Base-by-base conservation (phyloP, 2,113 vertebrate genomes). In the Corythoichthys haematopterus region DNA sequence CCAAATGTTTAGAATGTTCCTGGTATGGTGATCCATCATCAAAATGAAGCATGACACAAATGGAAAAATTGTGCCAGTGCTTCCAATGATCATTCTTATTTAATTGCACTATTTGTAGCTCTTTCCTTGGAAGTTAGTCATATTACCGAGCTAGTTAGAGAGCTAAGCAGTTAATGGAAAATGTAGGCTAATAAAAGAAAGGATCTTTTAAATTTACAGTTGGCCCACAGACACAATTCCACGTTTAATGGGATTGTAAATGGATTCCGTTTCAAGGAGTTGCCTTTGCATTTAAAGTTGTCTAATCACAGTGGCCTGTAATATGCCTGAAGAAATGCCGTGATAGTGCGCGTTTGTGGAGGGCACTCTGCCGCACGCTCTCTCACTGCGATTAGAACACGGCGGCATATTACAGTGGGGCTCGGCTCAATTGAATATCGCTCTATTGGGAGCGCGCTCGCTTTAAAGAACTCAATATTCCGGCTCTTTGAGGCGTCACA, bases 221-320 rank as follows among this genome's bases (percentile, higher is more conserved):
- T 85, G 79, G 85, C 91, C 87, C 87, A 87, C 84, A 92, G 88
- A 89, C 87, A 91, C 88, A 90, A 90, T 88, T 90, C 88, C 80
- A 87, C 87, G 85, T 90, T 90, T 91, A 91, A 92, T 90, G 82
- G 90, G 87, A 90, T 91, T 92, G 86, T 88, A 88, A 91, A 90
- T 86, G 84, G 88, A 86, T 89, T 89, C 82, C 78, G 88, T 91
- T 91, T 90, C 83, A 88, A 84, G 87, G 40, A 85, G 85, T 88
- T 84, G 83, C 81, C 84, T 87, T 77, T 84, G 87, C 88, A 88
- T 89, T 91, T 88, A 84, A 84, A 87, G 80, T 86, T 84, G 84
- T 87, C 84, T 92, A 90, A 91, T 91, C 89, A 89, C 87, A 88
- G 70, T 33, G 67, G 85, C 88, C 88, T 85, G 87, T 85, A 88